Evolutionary conservation across 2,888 invertebrate genomes (phyloP).

Genomic region (Bugula neritina): DNA sequence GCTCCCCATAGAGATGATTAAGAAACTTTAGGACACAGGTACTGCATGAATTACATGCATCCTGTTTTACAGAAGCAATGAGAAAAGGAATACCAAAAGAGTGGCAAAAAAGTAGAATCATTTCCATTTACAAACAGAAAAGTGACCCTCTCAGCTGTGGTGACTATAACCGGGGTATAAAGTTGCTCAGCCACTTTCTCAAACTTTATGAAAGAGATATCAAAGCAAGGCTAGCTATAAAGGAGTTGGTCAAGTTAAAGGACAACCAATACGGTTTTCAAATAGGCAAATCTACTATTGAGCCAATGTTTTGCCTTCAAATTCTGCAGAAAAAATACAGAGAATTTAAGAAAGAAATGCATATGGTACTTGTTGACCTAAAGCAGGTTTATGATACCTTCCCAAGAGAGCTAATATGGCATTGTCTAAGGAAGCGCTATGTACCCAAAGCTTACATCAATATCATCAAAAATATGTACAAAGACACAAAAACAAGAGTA

Average conservation of each 20-base stretch:
- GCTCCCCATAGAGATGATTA: neutral
- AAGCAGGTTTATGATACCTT: neutral
- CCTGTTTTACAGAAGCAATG: neutral
- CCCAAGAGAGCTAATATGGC: neutral
- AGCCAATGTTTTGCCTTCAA: neutral
- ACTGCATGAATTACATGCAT: neutral
- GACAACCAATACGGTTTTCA: too few relatives aligned
- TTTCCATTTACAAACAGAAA: too few relatives aligned
- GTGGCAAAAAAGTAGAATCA: too few relatives aligned
- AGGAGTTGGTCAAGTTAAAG: too few relatives aligned
- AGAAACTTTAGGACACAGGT: neutral
- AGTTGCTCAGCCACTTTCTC: too few relatives aligned
- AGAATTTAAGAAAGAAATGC: neutral
- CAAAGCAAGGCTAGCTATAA: too few relatives aligned
- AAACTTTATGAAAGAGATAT: conserved; percentile 1
- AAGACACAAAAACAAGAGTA: too few relatives aligned
- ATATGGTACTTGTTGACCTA: too few relatives aligned
- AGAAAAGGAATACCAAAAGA: neutral
- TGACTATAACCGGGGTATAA: too few relatives aligned
- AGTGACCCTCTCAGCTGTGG: too few relatives aligned
- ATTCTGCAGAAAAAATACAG: neutral
- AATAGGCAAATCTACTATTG: neutral
- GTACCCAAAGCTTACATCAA: too few relatives aligned
- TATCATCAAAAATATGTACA: too few relatives aligned
- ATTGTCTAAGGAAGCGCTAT: neutral